Evolutionary conservation across 2,797 vertebrate species (phyloP).

Genomic region (Poeciliopsis gracilis): DNA sequence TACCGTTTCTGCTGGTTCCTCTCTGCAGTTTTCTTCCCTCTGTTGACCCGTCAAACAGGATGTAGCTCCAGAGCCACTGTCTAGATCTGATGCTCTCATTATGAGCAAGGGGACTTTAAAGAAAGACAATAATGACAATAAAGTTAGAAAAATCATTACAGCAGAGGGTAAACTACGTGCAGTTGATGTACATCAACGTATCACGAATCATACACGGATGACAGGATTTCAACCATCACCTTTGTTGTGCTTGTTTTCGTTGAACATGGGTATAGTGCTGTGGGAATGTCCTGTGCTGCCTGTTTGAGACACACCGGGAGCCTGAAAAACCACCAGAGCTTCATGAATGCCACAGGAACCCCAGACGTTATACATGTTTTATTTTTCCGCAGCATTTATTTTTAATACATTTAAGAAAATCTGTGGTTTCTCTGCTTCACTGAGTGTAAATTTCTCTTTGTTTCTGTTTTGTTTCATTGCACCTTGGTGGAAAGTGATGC

Average conservation of each 20-base stretch:
- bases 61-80: conserved; percentile 65
- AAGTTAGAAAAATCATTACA: conserved; percentile 32
- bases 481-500: background rate
- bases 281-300: conserved; percentile 47
- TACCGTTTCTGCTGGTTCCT: conserved; percentile 78
- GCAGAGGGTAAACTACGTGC: background rate
- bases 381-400: background rate
- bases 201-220: background rate
- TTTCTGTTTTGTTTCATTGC: background rate
- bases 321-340: conserved; percentile 27
- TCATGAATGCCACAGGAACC: background rate
- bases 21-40: conserved; percentile 79
- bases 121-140: conserved; percentile 48
- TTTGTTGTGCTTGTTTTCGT: conserved; percentile 56
- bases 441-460: background rate
- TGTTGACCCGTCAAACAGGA: conserved; percentile 72
- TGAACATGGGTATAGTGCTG: conserved; percentile 39
- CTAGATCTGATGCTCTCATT: conserved; percentile 77
- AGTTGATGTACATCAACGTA: conserved; percentile 23
- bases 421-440: background rate
- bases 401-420: background rate
- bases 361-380: background rate
- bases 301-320: conserved; percentile 57
- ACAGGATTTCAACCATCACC: conserved; percentile 48
- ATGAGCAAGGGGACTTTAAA: conserved; percentile 80